A percentile compares a stretch with the other conserved stretches of the same genome.
Conservation (phyloP, 2,888 invertebrate species). For the Drosophila diplacantha region DNA sequence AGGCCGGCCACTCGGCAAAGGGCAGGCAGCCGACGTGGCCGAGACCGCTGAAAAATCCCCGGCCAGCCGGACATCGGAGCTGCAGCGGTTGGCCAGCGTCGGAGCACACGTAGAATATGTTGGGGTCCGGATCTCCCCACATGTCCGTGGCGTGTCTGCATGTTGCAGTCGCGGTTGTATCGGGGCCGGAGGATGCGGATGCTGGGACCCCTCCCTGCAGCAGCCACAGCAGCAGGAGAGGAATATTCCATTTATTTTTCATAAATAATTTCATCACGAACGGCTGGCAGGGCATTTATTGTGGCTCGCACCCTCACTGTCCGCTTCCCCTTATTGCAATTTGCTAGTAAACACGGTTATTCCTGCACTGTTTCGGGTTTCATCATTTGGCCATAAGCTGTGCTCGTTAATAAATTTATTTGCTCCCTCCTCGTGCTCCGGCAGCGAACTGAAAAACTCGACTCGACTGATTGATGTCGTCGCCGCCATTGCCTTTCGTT, state of each 20-base stretch:
- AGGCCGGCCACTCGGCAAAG: slow-evolving; percentile 71
- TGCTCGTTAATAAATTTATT: slow-evolving; percentile 41
- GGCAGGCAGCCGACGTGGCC: slow-evolving; percentile 71
- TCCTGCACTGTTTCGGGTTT: slow-evolving; percentile 41
- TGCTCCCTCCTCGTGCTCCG: slow-evolving; percentile 13
- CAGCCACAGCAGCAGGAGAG: slow-evolving; percentile 26
- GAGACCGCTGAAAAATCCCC: slow-evolving; percentile 70
- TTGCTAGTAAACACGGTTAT: slow-evolving; percentile 24
- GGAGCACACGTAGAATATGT: slow-evolving; percentile 70
- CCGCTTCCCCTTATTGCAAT: slow-evolving; percentile 34
- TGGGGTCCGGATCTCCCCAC: slow-evolving; percentile 74
- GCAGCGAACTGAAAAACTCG: slow-evolving; percentile 44
- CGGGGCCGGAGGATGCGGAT: slow-evolving; percentile 35
- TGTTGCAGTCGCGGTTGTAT: slow-evolving; percentile 48
- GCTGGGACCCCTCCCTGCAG: slow-evolving; percentile 17
- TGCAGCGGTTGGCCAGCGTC: slow-evolving; percentile 54
- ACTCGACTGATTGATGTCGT: slow-evolving; percentile 66
- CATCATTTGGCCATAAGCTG: slow-evolving; percentile 43
- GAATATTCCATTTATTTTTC: slow-evolving; percentile 55
- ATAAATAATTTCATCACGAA: slow-evolving; percentile 66
- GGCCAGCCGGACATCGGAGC: slow-evolving; percentile 62
- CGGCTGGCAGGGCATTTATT: slow-evolving; percentile 38
- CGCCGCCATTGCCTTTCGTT: slow-evolving; percentile 54
- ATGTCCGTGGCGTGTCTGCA: slow-evolving; percentile 66
- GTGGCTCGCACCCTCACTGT: slow-evolving; percentile 17